Evolutionary conservation across 2,113 vertebrate genomes (phyloP).

Genomic region (Rhynchomys soricoides): DNA sequence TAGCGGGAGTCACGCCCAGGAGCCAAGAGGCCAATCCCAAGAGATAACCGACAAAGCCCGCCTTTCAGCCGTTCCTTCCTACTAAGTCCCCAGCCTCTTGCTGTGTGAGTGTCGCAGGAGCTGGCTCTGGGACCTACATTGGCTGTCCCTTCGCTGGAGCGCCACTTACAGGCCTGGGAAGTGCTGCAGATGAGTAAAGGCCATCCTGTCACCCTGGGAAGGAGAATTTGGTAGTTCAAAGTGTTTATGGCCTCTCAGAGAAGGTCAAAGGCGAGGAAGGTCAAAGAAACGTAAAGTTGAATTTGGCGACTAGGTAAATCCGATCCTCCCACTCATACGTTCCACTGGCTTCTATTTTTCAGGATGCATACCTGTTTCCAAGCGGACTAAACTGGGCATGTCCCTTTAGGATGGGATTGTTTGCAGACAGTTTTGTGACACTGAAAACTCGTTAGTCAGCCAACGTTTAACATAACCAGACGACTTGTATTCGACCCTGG

Average conservation of each 20-base stretch:
- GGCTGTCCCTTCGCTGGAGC: background rate
- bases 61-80: background rate
- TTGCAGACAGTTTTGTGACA: background rate
- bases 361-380: background rate
- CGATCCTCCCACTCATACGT: background rate
- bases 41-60: background rate
- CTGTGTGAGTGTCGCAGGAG: background rate
- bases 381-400: background rate
- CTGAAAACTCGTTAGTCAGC: background rate
- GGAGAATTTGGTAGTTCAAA: background rate
- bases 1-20: conserved; percentile 33
- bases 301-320: conserved; percentile 33
- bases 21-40: background rate
- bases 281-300: conserved; percentile 43
- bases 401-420: background rate
- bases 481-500: background rate
- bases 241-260: background rate
- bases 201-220: background rate
- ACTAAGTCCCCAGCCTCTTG: fast-evolving
- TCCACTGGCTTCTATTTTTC: background rate
- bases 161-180: background rate
- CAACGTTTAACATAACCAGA: background rate
- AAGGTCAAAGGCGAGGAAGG: background rate
- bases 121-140: background rate
- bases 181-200: background rate